A percentile compares a stretch with the other conserved stretches of the same genome.
phyloP scores from a whole-genome alignment of 2,888 invertebrate genomes.

The Micoletzkya japonica region DNA sequence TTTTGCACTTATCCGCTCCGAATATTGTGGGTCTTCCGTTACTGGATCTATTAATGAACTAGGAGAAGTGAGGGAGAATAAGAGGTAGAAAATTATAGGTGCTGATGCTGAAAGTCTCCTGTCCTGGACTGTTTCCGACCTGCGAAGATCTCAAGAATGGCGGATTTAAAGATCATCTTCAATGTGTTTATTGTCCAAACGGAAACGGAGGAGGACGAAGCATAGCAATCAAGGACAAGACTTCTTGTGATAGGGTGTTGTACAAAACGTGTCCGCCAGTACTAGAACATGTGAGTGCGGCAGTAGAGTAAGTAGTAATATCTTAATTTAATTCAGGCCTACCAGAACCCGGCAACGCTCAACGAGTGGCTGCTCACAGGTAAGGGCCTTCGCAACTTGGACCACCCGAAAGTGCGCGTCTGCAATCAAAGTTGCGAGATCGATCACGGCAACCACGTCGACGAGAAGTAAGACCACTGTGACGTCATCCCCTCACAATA shows the following conservation, averaged over 20 bases:
- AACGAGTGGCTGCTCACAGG: constrained; percentile 5
- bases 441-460: not conserved
- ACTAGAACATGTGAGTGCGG: constrained; percentile 32
- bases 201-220: constrained; percentile 29
- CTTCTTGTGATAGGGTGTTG: constrained; percentile 34
- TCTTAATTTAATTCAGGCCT: not conserved
- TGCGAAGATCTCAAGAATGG: constrained; percentile 40
- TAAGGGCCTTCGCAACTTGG: not conserved
- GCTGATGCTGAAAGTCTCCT: constrained; percentile 40
- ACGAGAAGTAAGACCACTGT: constrained; percentile 7
- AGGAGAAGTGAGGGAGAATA: too few species aligned
- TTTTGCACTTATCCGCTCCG: too few species aligned
- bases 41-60: too few species aligned
- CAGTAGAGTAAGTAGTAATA: not conserved
- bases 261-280: constrained; percentile 38
- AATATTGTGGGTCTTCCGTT: too few species aligned
- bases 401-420: not conserved
- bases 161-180: constrained; percentile 39
- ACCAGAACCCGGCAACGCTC: not conserved
- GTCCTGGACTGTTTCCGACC: constrained; percentile 41
- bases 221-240: constrained; percentile 32
- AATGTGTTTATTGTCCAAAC: constrained; percentile 50
- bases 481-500: too few species aligned
- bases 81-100: not conserved
- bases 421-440: constrained; percentile 19